These are phyloP conservation scores for Drosophila albomicans DNA, from an alignment of 1,140 invertebrate genomes.

Conservation along the genomic window DNA sequence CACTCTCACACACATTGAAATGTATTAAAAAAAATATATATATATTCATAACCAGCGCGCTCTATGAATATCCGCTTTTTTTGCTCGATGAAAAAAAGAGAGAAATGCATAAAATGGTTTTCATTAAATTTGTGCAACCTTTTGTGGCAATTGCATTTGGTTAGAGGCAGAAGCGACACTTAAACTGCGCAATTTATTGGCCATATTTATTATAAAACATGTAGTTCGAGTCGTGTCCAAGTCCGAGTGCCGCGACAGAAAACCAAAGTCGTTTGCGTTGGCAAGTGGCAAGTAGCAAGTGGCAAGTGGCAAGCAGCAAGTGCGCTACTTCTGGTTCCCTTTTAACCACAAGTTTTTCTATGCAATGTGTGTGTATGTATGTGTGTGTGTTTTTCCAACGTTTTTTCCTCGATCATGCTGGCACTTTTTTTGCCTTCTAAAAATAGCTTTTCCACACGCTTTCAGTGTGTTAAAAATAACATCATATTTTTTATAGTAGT, in stretches of 20 bases:
- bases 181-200: constrained; percentile 71
- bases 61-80: constrained; percentile 19
- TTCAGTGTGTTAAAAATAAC: constrained; percentile 83
- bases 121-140: constrained; percentile 43
- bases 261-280: constrained; percentile 37
- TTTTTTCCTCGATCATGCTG: constrained; percentile 51
- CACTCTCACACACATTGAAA: not conserved
- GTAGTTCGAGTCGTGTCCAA: constrained; percentile 36
- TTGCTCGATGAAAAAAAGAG: not conserved
- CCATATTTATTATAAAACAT: constrained; percentile 78
- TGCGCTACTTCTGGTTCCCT: constrained; percentile 32
- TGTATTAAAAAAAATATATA: constrained; percentile 13
- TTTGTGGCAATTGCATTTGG: constrained; percentile 39
- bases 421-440: constrained; percentile 47
- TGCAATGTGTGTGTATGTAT: not conserved
- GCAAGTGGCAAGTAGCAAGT: constrained; percentile 38
- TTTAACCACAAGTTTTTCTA: constrained; percentile 35
- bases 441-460: constrained; percentile 82
- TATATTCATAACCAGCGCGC: constrained; percentile 27
- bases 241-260: constrained; percentile 11
- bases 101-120: constrained; percentile 4
- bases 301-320: constrained; percentile 35
- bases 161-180: constrained; percentile 42
- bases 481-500: constrained; percentile 76
- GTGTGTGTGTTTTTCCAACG: constrained; percentile 12